phyloP scores from a whole-genome alignment of 2,888 invertebrate genomes.

The Liopterus haemorrhoidalis region DNA sequence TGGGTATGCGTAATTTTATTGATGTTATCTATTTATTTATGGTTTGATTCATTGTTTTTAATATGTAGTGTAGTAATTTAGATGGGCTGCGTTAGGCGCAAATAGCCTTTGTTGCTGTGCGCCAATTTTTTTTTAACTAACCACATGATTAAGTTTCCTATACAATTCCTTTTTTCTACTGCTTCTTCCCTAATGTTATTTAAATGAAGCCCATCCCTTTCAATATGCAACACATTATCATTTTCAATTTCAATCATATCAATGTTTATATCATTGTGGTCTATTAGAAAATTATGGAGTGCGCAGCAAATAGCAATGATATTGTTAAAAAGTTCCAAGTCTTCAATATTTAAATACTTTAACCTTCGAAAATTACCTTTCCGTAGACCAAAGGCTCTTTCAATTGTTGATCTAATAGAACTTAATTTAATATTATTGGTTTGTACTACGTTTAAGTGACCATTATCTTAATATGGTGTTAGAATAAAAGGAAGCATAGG shows the following conservation, averaged over 20 bases:
- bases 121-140: conserved; percentile 1
- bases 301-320: neutral
- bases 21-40: too few relatives aligned
- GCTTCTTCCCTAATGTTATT: too few relatives aligned
- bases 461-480: conserved; percentile 6
- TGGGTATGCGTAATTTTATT: too few relatives aligned
- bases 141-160: conserved; percentile 2
- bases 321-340: neutral
- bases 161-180: neutral
- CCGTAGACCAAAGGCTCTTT: conserved; percentile 3
- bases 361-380: conserved; percentile 4
- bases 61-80: too few relatives aligned
- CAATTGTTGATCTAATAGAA: conserved; percentile 1
- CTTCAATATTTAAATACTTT: conserved; percentile 1
- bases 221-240: neutral
- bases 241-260: neutral
- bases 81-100: too few relatives aligned
- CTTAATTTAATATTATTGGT: conserved; percentile 4
- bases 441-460: neutral
- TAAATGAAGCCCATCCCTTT: neutral
- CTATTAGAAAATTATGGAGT: conserved; percentile 3
- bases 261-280: neutral
- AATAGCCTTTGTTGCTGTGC: too few relatives aligned
- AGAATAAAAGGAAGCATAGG: neutral
- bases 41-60: too few relatives aligned